These are phyloP conservation scores for Stegostoma tigrinum DNA, from an alignment of 2,113 vertebrate genomes.

Conservation along the genomic window DNA sequence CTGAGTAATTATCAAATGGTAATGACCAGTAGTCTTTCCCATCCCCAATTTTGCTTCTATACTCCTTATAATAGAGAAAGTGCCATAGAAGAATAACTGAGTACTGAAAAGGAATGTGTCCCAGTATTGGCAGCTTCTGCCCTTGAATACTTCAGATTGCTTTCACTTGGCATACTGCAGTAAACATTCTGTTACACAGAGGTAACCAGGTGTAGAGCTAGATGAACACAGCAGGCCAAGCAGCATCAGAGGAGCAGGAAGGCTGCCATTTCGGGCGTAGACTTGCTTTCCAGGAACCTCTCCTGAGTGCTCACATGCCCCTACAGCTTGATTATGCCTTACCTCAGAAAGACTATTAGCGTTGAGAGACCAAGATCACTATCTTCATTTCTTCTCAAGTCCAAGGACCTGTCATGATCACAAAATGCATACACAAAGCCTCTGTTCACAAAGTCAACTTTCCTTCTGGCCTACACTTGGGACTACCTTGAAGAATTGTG, in stretches of 20 bases:
- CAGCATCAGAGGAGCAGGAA: too few species aligned
- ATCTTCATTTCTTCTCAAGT: neutral
- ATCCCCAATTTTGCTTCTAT: neutral
- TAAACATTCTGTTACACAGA: neutral
- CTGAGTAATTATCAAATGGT: too few species aligned
- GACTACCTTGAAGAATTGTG: too few species aligned
- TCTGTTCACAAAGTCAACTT: neutral
- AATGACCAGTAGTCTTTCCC: too few species aligned
- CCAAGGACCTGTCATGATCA: neutral
- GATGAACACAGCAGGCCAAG: too few species aligned
- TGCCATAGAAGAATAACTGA: neutral
- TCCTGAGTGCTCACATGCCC: neutral
- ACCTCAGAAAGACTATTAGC: neutral
- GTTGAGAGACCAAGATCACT: too few species aligned
- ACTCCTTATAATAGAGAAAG: neutral
- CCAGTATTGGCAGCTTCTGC: neutral
- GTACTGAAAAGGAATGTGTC: neutral
- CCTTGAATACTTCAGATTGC: neutral
- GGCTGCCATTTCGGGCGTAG: too few species aligned
- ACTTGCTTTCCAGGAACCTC: neutral
- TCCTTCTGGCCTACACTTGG: neutral
- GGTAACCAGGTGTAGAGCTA: too few species aligned
- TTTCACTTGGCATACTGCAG: neutral
- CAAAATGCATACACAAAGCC: neutral
- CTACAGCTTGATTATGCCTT: neutral